These are phyloP conservation scores for Lagopus muta DNA, from an alignment of 2,113 vertebrate genomes.

Conservation along the genomic window DNA sequence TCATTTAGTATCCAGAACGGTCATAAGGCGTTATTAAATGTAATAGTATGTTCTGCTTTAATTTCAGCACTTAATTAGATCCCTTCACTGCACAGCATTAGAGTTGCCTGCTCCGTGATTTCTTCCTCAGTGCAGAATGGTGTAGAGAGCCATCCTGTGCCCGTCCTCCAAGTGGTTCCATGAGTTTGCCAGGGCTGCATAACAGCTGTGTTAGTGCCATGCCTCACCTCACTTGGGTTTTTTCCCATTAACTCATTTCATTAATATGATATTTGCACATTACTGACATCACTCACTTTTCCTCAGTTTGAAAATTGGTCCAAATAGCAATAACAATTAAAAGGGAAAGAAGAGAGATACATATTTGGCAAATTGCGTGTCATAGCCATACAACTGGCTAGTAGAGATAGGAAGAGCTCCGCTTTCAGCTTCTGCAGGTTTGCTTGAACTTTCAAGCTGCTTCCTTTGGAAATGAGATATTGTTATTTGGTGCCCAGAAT, in stretches of 20 bases:
- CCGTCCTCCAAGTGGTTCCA: background rate
- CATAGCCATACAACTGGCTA: background rate
- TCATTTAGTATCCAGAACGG: background rate
- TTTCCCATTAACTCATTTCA: background rate
- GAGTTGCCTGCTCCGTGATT: background rate
- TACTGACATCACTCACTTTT: background rate
- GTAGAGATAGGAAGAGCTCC: background rate
- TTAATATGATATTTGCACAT: fast-evolving
- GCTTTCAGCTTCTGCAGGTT: background rate
- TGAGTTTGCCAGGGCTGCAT: background rate
- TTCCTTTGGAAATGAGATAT: fast-evolving
- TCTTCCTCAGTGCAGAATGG: background rate
- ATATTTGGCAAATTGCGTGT: fast-evolving
- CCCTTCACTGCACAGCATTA: fast-evolving
- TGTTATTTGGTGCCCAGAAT: background rate
- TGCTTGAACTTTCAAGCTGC: background rate
- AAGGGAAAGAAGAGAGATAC: background rate
- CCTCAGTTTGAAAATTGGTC: background rate
- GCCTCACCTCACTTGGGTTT: background rate
- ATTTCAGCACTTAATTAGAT: background rate
- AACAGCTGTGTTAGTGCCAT: background rate
- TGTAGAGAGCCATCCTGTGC: background rate
- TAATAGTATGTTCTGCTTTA: background rate
- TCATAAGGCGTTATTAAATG: background rate
- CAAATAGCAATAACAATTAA: background rate